Evolutionary conservation across 2,797 vertebrate species (phyloP).

Genomic region (Phoxinus dragarum): DNA sequence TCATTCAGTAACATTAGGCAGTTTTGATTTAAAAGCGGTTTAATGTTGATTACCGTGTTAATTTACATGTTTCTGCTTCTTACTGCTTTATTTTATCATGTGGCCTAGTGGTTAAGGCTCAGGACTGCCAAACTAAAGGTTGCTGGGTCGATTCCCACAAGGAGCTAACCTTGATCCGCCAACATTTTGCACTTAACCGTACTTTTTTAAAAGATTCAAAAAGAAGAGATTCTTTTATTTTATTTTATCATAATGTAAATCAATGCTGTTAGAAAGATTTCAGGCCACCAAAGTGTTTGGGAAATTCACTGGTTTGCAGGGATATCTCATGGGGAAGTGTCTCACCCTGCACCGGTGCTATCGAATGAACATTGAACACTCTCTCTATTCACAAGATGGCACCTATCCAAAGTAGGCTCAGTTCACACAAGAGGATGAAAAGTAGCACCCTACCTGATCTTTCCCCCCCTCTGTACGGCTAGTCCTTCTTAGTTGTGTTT

Average conservation of each 20-base stretch:
- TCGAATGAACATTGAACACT: conserved; percentile 53
- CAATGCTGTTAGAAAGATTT: conserved; percentile 2
- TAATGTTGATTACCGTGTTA: too few species aligned
- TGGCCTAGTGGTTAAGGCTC: neutral
- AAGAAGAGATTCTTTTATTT: neutral
- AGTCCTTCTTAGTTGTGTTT: conserved; percentile 48
- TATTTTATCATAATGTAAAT: neutral
- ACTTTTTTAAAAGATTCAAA: neutral
- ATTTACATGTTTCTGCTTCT: too few species aligned
- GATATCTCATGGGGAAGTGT: conserved; percentile 13
- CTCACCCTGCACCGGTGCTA: conserved; percentile 47
- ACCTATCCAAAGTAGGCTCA: conserved; percentile 48
- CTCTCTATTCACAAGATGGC: conserved; percentile 50
- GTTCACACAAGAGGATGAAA: conserved; percentile 40
- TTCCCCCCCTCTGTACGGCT: neutral
- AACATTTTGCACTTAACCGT: neutral
- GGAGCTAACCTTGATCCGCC: neutral
- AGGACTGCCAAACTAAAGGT: neutral
- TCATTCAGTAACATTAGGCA: too few species aligned
- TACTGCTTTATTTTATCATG: neutral
- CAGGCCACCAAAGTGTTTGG: conserved; percentile 48
- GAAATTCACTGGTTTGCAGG: conserved; percentile 21
- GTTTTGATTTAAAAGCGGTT: too few species aligned
- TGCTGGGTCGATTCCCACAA: neutral
- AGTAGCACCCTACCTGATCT: conserved; percentile 21